phyloP scores from a whole-genome alignment of 2,888 invertebrate species.

The Conus canariensis region DNA sequence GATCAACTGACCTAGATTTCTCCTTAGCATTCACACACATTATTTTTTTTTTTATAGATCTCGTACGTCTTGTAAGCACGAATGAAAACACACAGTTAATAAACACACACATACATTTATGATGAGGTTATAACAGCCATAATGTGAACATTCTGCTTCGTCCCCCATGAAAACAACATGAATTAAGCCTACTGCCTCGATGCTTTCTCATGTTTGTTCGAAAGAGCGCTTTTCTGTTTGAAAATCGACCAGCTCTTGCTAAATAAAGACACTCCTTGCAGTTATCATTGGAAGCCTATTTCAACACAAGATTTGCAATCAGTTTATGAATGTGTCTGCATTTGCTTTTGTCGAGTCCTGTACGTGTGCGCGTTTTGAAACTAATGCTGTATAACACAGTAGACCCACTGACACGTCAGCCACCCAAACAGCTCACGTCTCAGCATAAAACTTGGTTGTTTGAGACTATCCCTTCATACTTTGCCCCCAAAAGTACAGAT shows the following conservation, averaged over 20 bases:
- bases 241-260: not conserved
- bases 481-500: not conserved
- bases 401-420: not conserved
- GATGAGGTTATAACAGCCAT: no score
- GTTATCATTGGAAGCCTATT: no score
- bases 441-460: not conserved
- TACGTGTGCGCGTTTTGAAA: not conserved
- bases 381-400: not conserved
- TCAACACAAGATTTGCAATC: not conserved
- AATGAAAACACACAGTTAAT: no score
- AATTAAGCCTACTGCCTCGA: no score
- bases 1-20: no score
- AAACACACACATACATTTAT: no score
- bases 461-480: not conserved
- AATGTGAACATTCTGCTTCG: no score
- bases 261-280: not conserved
- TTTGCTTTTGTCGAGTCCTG: not conserved
- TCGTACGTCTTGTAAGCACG: no score
- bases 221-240: constrained; percentile 1
- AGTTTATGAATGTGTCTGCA: not conserved
- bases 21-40: no score
- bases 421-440: not conserved
- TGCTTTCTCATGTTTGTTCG: not conserved
- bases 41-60: no score
- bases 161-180: no score